These are phyloP conservation scores for Crossaster papposus DNA, from an alignment of 53 echinoderm and acorn worm species.

Conservation along the genomic window DNA sequence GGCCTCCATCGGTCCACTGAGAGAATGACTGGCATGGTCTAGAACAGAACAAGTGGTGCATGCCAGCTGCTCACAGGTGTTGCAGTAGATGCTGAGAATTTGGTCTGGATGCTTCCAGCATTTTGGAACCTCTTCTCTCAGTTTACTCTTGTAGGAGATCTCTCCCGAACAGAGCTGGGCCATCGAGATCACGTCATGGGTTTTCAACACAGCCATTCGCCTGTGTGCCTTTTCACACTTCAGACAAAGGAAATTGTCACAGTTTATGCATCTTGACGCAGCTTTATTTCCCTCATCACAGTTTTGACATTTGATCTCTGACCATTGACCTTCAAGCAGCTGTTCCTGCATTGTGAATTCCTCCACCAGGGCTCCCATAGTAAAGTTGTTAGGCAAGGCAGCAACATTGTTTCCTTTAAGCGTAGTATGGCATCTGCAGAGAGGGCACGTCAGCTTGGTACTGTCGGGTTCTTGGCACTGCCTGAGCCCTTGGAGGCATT, in stretches of 20 bases:
- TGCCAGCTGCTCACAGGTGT: slow-evolving; percentile 45
- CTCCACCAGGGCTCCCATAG: slow-evolving; percentile 44
- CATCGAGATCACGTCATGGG: slow-evolving; percentile 26
- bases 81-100: slow-evolving; percentile 52
- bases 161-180: slow-evolving; percentile 20
- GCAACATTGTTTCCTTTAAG: slow-evolving; percentile 2
- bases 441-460: slow-evolving; percentile 16
- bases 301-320: slow-evolving; percentile 39
- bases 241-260: slow-evolving; percentile 18
- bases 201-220: slow-evolving; percentile 30
- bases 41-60: slow-evolving; percentile 26
- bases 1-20: background rate
- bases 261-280: slow-evolving; percentile 36
- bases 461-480: slow-evolving; percentile 1
- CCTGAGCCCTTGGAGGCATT: slow-evolving; percentile 42
- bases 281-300: slow-evolving; percentile 57
- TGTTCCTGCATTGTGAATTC: slow-evolving; percentile 45
- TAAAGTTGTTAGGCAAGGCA: slow-evolving; percentile 43
- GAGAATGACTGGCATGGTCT: background rate
- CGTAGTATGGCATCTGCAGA: slow-evolving; percentile 44
- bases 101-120: slow-evolving; percentile 54
- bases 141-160: slow-evolving; percentile 31
- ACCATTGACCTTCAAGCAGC: slow-evolving; percentile 41
- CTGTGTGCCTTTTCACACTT: slow-evolving; percentile 40
- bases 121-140: slow-evolving; percentile 23